Conservation (phyloP, 2,113 vertebrate genomes). For the Phodopus roborovskii region DNA sequence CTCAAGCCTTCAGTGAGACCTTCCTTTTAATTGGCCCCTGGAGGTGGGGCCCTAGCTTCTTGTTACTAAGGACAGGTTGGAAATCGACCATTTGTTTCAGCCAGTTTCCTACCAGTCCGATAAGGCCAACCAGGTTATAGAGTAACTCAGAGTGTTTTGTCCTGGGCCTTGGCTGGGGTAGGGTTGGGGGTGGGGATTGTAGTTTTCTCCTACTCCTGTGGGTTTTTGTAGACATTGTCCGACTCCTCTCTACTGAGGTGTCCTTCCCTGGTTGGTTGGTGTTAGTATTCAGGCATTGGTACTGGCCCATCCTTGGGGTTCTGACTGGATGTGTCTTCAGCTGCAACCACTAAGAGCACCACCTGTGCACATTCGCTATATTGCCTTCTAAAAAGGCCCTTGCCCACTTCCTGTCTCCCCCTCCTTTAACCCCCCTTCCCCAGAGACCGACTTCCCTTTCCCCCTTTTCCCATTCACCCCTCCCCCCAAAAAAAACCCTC, state of each 20-base stretch:
- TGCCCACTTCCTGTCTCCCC: too few species aligned
- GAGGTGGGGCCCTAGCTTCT: background rate
- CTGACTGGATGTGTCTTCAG: too few species aligned
- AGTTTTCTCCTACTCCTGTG: constrained; percentile 56
- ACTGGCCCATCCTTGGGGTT: too few species aligned
- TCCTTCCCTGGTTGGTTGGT: constrained; percentile 20
- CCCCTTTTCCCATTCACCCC: too few species aligned
- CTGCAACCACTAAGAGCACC: too few species aligned
- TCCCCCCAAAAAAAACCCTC: too few species aligned
- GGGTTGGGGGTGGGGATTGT: background rate
- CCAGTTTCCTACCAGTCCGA: background rate
- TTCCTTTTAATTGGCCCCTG: constrained; percentile 61
- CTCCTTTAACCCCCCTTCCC: too few species aligned
- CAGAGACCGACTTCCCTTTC: too few species aligned
- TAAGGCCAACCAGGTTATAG: background rate
- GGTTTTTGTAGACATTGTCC: background rate
- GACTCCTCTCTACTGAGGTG: background rate
- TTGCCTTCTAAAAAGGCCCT: too few species aligned
- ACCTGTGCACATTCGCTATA: too few species aligned
- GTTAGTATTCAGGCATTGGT: too few species aligned
- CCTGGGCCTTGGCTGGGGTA: background rate
- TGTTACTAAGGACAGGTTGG: background rate
- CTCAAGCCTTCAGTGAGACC: background rate
- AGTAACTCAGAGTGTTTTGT: background rate
- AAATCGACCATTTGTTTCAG: background rate